phyloP scores from a whole-genome alignment of 2,113 vertebrate species.

The Gambusia affinis region DNA sequence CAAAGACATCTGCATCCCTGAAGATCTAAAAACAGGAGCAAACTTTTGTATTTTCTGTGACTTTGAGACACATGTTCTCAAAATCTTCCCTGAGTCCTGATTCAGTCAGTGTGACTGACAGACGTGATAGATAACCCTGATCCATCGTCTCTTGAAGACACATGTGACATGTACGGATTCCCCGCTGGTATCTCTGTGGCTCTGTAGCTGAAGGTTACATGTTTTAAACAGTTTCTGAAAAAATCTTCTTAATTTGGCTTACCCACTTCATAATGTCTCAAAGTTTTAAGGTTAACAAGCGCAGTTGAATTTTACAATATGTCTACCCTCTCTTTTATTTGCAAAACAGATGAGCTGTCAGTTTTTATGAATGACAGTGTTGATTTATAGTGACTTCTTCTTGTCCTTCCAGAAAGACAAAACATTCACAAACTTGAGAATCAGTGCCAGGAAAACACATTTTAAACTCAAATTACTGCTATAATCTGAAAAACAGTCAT shows the following conservation, averaged over 20 bases:
- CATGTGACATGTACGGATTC: constrained; percentile 27
- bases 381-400: too few species aligned
- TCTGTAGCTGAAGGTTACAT: constrained; percentile 1
- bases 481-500: too few species aligned
- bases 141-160: constrained; percentile 16
- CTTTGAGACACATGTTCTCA: not conserved
- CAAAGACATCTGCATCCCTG: not conserved
- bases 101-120: constrained; percentile 28
- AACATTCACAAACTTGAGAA: too few species aligned
- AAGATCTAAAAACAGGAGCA: not conserved
- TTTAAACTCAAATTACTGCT: too few species aligned
- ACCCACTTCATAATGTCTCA: too few species aligned
- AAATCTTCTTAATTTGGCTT: not conserved
- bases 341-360: not conserved
- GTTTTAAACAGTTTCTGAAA: not conserved
- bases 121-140: constrained; percentile 16
- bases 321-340: not conserved
- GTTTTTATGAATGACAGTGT: not conserved
- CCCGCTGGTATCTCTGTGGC: constrained; percentile 20
- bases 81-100: constrained; percentile 3
- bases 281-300: too few species aligned
- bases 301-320: too few species aligned
- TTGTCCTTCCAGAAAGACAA: too few species aligned
- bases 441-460: too few species aligned
- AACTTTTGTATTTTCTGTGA: constrained; percentile 6